Evolutionary conservation across 1,140 invertebrate genomes (phyloP).

Genomic region (Ceratitis capitata): DNA sequence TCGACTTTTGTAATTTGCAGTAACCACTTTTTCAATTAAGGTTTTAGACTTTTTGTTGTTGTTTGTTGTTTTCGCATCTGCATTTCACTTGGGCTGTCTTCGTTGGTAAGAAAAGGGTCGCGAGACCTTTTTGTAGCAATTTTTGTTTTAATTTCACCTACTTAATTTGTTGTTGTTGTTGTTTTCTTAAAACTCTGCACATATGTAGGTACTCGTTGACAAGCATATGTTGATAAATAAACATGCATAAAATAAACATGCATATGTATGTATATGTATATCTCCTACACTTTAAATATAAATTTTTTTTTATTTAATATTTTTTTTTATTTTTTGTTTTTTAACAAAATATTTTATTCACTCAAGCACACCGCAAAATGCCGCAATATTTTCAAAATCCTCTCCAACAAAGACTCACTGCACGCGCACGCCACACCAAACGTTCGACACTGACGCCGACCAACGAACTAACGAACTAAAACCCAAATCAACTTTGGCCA

Average conservation of each 20-base stretch:
- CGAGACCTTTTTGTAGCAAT: neutral
- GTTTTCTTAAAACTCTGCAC: no score
- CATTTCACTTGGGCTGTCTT: neutral
- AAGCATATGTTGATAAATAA: no score
- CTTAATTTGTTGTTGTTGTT: neutral
- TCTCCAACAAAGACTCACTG: neutral
- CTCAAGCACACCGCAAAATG: neutral
- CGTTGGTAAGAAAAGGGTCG: neutral
- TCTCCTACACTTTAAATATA: neutral
- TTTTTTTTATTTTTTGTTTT: neutral
- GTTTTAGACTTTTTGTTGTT: neutral
- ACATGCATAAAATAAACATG: no score
- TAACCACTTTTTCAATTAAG: neutral
- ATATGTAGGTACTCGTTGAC: no score
- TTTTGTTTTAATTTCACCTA: neutral
- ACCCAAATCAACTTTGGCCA: constrained; percentile 26
- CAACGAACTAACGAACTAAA: constrained; percentile 17
- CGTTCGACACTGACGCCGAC: neutral
- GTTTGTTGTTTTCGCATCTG: neutral
- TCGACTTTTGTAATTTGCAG: neutral
- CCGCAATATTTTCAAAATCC: neutral
- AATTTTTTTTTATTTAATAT: neutral
- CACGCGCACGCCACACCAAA: neutral
- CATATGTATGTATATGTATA: no score
- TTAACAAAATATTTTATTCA: neutral